Evolutionary conservation across 1,140 invertebrate genomes (phyloP).

Genomic region (Apocrypta bakeri): DNA sequence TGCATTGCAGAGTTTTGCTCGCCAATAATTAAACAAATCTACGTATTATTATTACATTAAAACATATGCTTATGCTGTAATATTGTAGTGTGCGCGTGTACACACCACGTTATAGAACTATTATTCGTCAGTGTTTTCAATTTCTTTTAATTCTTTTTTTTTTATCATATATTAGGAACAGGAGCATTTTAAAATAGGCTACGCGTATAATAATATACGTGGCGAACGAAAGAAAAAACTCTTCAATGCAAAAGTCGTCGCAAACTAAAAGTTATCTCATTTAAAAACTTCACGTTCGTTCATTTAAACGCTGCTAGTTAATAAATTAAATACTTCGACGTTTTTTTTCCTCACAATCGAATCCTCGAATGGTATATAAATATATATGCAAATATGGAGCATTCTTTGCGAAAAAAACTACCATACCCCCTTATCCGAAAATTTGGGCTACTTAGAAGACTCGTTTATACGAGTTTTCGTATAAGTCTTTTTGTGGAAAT

Average conservation of each 20-base stretch:
- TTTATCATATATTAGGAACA: constrained; percentile 39
- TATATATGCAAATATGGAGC: too few species aligned
- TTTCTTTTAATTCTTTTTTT: constrained; percentile 10
- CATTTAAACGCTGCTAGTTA: not conserved
- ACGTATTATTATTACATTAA: too few species aligned
- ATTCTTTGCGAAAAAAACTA: too few species aligned
- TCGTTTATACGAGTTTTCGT: too few species aligned
- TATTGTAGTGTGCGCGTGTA: too few species aligned
- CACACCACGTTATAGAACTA: too few species aligned
- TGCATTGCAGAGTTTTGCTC: constrained; percentile 27
- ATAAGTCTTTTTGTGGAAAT: too few species aligned
- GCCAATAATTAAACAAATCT: too few species aligned
- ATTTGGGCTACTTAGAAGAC: too few species aligned
- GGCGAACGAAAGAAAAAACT: constrained; percentile 20
- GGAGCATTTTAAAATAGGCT: not conserved
- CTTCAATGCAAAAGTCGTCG: constrained; percentile 40
- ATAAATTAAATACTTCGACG: not conserved
- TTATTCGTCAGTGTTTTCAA: too few species aligned
- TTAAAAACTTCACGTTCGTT: constrained; percentile 16
- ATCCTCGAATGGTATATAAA: not conserved
- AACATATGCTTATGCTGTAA: too few species aligned
- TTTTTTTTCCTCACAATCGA: not conserved
- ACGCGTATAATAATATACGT: constrained; percentile 31
- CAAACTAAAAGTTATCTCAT: constrained; percentile 16
- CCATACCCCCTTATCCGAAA: too few species aligned